phyloP scores from a whole-genome alignment of 2,888 invertebrate genomes.

The Disparrhopalites patrizii region DNA sequence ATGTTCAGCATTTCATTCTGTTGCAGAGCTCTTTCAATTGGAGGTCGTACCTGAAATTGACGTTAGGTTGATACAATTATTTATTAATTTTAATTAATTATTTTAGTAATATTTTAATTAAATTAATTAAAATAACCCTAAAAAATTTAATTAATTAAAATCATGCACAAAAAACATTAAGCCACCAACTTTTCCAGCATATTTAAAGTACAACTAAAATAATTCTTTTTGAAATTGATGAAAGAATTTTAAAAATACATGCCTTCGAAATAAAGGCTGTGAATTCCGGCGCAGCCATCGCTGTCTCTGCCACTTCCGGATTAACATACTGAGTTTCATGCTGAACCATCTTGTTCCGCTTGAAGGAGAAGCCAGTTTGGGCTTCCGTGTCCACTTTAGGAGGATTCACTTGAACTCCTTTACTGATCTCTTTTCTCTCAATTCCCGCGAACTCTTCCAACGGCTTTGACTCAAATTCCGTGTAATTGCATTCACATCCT shows the following conservation, averaged over 20 bases:
- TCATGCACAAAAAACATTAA: too few species aligned
- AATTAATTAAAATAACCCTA: background rate
- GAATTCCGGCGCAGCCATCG: slow-evolving; percentile 29
- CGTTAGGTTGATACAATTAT: too few species aligned
- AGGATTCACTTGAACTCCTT: slow-evolving; percentile 39
- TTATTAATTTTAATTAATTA: too few species aligned
- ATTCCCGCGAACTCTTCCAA: slow-evolving; percentile 30
- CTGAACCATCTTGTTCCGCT: slow-evolving; percentile 47
- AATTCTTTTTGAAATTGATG: too few species aligned
- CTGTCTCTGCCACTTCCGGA: slow-evolving; percentile 29
- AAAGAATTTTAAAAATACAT: too few species aligned
- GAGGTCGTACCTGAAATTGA: slow-evolving; percentile 4
- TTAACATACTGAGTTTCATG: slow-evolving; percentile 37
- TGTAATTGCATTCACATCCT: slow-evolving; percentile 22
- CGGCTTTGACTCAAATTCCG: slow-evolving; percentile 35
- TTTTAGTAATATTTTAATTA: background rate
- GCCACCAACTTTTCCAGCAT: too few species aligned
- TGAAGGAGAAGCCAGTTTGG: slow-evolving; percentile 47
- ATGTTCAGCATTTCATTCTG: slow-evolving; percentile 46
- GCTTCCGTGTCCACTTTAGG: slow-evolving; percentile 32
- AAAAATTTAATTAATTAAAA: background rate
- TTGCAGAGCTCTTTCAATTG: slow-evolving; percentile 34
- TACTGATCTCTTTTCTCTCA: slow-evolving; percentile 37
- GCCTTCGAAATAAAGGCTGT: slow-evolving; percentile 36
- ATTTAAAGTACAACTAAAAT: too few species aligned